Conservation (phyloP, 2,888 invertebrate species). For the Tridacna gigas region DNA sequence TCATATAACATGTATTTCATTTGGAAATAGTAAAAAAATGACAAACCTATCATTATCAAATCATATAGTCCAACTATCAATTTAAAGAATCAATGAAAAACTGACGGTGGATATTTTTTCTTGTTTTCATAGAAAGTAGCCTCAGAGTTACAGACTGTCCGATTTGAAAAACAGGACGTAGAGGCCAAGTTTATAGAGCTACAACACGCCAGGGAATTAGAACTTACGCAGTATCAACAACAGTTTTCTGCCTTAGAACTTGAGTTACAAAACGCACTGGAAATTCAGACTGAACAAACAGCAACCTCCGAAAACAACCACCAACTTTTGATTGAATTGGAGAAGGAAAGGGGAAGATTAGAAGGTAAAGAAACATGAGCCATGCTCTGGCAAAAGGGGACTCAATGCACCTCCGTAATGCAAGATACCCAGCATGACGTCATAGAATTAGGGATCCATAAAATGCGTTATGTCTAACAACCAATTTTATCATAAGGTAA, state of each 20-base stretch:
- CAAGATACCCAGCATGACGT: too few relatives aligned
- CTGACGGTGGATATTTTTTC: not conserved
- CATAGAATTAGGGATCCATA: too few relatives aligned
- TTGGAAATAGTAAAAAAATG: too few relatives aligned
- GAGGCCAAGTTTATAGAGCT: constrained; percentile 70
- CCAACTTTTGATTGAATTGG: constrained; percentile 82
- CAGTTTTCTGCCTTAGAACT: constrained; percentile 72
- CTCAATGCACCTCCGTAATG: too few relatives aligned
- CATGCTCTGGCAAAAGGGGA: too few relatives aligned
- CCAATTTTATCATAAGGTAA: too few relatives aligned
- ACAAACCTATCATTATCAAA: too few relatives aligned
- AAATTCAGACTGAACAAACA: constrained; percentile 64
- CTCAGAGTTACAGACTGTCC: constrained; percentile 72
- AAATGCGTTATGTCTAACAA: too few relatives aligned
- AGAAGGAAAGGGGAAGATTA: constrained; percentile 84
- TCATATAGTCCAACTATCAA: too few relatives aligned
- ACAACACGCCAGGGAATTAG: constrained; percentile 66
- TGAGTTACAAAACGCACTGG: constrained; percentile 63
- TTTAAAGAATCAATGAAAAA: too few relatives aligned
- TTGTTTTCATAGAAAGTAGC: constrained; percentile 69
- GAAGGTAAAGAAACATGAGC: constrained; percentile 71
- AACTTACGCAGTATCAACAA: constrained; percentile 70
- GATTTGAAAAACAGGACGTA: constrained; percentile 70
- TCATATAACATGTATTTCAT: too few relatives aligned
- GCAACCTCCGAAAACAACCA: constrained; percentile 75